Evolutionary conservation across 2,113 vertebrate genomes (phyloP).

Genomic region (Heloderma charlesbogerti): DNA sequence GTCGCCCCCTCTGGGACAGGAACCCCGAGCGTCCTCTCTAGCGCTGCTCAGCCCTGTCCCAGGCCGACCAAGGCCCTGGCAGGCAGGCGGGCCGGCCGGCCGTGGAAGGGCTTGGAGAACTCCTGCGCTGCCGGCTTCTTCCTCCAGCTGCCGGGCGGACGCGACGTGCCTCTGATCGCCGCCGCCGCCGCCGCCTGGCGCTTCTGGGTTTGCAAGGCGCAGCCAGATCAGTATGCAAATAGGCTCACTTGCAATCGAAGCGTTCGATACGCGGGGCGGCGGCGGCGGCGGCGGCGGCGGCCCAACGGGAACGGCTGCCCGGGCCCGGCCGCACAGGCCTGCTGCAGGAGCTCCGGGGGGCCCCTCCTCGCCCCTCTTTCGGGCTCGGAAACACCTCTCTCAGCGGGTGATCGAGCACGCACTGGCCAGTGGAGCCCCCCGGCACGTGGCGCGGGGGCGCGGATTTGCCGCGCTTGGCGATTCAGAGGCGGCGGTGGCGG

Average conservation of each 20-base stretch:
- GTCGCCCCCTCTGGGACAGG: not conserved
- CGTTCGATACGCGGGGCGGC: constrained; percentile 88
- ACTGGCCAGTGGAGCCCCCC: too few relatives aligned
- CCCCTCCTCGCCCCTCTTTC: not conserved
- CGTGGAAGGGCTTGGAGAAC: not conserved
- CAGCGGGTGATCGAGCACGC: not conserved
- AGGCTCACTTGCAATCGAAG: constrained; percentile 99
- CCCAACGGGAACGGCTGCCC: not conserved
- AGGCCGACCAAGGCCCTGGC: too few relatives aligned
- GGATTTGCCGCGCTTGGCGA: not conserved
- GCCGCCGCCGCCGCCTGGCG: constrained; percentile 71
- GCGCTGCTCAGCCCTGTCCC: too few relatives aligned
- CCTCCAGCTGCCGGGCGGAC: constrained; percentile 52
- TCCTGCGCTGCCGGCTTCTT: constrained; percentile 43
- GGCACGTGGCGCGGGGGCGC: too few relatives aligned
- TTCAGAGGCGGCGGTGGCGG: not conserved
- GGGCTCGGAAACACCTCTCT: not conserved
- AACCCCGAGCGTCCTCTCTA: too few relatives aligned
- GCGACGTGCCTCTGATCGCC: not conserved
- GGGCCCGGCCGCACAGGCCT: not conserved
- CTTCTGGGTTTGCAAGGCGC: constrained; percentile 91
- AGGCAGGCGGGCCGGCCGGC: not conserved
- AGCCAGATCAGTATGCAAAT: constrained; percentile 99
- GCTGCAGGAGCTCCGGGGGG: not conserved
- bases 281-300: constrained; percentile 73